A percentile compares a stretch with the other conserved stretches of the same genome.
phyloP scores from a whole-genome alignment of 2,888 invertebrate species.

The Dinocampus coccinellae region DNA sequence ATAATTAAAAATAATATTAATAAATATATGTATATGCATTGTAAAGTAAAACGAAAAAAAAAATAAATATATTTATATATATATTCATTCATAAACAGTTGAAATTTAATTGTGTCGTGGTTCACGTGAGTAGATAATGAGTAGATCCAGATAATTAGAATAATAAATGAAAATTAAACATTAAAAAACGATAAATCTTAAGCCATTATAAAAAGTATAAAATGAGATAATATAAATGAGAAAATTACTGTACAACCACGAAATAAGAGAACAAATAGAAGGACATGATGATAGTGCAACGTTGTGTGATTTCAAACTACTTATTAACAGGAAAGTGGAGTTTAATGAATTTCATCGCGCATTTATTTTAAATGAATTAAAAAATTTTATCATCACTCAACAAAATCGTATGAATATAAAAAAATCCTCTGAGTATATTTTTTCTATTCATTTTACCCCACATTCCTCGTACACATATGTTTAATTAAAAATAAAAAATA shows the following conservation, averaged over 20 bases:
- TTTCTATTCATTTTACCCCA: not conserved
- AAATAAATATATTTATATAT: too few relatives aligned
- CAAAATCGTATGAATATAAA: not conserved
- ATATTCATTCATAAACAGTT: too few relatives aligned
- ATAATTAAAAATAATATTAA: too few relatives aligned
- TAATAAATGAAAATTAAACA: too few relatives aligned
- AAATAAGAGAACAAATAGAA: not conserved
- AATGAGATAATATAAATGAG: not conserved
- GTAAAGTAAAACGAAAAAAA: too few relatives aligned
- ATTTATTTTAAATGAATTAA: not conserved
- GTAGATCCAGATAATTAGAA: too few relatives aligned
- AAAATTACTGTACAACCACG: not conserved
- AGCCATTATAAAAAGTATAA: not conserved
- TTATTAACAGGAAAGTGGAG: not conserved
- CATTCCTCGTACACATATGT: not conserved
- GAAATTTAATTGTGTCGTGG: too few relatives aligned
- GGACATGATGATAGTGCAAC: not conserved
- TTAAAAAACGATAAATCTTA: not conserved
- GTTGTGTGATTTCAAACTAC: too few relatives aligned
- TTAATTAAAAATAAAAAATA: too few relatives aligned
- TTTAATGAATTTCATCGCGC: not conserved
- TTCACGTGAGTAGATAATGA: too few relatives aligned
- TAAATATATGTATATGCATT: not conserved
- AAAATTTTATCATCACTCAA: not conserved
- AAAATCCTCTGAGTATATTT: not conserved